Evolutionary conservation across 2,888 invertebrate genomes (phyloP), one percentile per base, ranked within the genome.

Genomic region (Cyclophora albipunctata): DNA sequence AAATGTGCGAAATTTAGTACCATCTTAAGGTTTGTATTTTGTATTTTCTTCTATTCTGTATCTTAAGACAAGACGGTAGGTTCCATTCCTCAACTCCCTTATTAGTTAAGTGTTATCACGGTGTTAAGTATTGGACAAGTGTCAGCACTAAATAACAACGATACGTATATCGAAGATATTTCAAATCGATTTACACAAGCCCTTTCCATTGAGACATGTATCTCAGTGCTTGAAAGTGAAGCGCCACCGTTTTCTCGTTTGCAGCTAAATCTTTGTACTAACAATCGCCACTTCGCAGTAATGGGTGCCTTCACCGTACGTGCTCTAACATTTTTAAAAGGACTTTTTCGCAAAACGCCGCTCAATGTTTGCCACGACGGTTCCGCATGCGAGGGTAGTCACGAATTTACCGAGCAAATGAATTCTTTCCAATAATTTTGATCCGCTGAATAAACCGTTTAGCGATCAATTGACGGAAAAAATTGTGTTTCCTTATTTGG

Each of bases 301-400:
- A 89, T 89, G 89, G 89, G 81, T 78, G 81, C 78, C 80, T 81
- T 79, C 73, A 68, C 73, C 78, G 88, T 84, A 87, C 87, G 87
- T 87, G 87, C 86, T 87, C 78, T 79, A 82, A 83, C 87, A 88
- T 87, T 88, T 88, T 87, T 88, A 84, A 87, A 84, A 79, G 84
- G 88, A 87, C 87, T 88, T 88, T 88, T 88, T 87, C 87, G 86
- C 86, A 75, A 76, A 73, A 75, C 68, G 73, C 67, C 74, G 73
- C 69, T 71, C 60, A 64, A 69, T 86, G 85, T 86, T 86, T 86
- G 82, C 72, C 52, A 50, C 51, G 51, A 41, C 58, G 66, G 68
- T 63, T 55, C 50, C 57, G 53, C 77, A 78, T 78, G 73, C 71
- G 69, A 63, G 76, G 71, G 75, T 74, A 75, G 80, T 75, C 81